These are phyloP conservation scores for Aphaenogaster ashmeadi DNA, from an alignment of 1,140 invertebrate species.

Conservation along the genomic window DNA sequence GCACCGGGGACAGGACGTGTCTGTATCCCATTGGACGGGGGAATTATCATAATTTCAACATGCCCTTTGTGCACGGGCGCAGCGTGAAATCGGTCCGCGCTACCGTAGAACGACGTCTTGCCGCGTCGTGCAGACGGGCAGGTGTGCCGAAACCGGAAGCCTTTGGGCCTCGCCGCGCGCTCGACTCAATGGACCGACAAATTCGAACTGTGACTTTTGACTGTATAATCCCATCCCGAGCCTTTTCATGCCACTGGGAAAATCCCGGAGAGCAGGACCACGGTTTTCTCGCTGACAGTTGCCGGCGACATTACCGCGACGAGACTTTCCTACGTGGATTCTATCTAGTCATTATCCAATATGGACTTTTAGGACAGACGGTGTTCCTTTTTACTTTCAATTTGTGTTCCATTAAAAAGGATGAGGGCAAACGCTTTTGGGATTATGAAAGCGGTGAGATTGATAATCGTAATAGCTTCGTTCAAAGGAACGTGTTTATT, in stretches of 20 bases:
- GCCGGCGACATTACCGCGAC: slow-evolving; percentile 16
- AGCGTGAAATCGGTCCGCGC: slow-evolving; percentile 41
- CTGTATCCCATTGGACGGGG: background rate
- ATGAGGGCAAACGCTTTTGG: background rate
- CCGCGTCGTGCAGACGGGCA: slow-evolving; percentile 76
- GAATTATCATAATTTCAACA: slow-evolving; percentile 64
- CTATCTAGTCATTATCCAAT: background rate
- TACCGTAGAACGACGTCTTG: slow-evolving; percentile 22
- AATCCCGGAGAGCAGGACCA: slow-evolving; percentile 67
- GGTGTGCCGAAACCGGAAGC: slow-evolving; percentile 87
- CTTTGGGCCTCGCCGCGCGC: slow-evolving; percentile 82
- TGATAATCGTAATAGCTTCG: background rate
- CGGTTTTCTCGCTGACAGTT: slow-evolving; percentile 35
- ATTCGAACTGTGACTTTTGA: slow-evolving; percentile 87
- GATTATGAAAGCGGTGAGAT: background rate
- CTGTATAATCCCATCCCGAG: slow-evolving; percentile 85
- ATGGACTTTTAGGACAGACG: background rate
- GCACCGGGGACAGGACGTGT: background rate
- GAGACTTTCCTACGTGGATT: background rate
- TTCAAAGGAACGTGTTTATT: background rate
- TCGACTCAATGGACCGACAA: slow-evolving; percentile 85
- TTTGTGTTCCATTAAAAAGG: slow-evolving; percentile 14
- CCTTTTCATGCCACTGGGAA: slow-evolving; percentile 81
- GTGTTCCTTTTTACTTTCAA: background rate
- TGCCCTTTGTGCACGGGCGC: slow-evolving; percentile 36